Conservation (phyloP, 2,888 invertebrate species). For the Melangyna quadrimaculata region DNA sequence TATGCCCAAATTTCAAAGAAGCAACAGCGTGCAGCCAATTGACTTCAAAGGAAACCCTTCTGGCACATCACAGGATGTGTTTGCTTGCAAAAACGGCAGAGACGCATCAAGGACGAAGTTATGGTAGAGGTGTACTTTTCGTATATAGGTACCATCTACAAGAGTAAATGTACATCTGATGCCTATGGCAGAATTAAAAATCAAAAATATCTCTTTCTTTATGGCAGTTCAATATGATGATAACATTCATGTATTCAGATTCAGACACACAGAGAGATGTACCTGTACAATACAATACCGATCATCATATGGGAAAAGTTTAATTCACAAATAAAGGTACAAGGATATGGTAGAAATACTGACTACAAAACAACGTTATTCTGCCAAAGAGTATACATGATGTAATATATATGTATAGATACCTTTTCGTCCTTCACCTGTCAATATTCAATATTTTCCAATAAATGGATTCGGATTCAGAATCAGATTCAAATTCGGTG, state of each 20-base stretch:
- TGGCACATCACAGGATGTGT: constrained; percentile 42
- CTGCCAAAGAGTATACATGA: not conserved
- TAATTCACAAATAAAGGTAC: constrained; percentile 9
- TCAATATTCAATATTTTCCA: constrained; percentile 65
- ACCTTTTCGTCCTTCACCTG: constrained; percentile 26
- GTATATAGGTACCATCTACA: not conserved
- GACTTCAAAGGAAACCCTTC: constrained; percentile 65
- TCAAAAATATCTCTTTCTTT: not conserved
- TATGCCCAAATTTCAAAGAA: constrained; percentile 54
- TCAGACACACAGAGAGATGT: constrained; percentile 31
- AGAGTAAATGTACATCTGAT: not conserved
- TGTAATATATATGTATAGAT: no score
- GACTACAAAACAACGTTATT: not conserved
- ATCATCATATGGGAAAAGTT: not conserved
- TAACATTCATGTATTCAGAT: constrained; percentile 54
- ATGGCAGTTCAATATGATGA: constrained; percentile 24
- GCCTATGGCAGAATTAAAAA: constrained; percentile 32
- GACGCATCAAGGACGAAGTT: not conserved
- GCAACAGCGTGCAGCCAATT: constrained; percentile 67
- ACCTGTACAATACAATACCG: not conserved
- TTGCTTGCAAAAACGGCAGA: constrained; percentile 38
- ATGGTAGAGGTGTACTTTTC: not conserved
- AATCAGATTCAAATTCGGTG: not conserved
- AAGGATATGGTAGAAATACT: not conserved
- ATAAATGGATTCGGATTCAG: constrained; percentile 45